Evolutionary conservation across 2,113 vertebrate genomes (phyloP), one percentile per base, ranked within the genome.

Genomic region (Phyllostomus hastatus): DNA sequence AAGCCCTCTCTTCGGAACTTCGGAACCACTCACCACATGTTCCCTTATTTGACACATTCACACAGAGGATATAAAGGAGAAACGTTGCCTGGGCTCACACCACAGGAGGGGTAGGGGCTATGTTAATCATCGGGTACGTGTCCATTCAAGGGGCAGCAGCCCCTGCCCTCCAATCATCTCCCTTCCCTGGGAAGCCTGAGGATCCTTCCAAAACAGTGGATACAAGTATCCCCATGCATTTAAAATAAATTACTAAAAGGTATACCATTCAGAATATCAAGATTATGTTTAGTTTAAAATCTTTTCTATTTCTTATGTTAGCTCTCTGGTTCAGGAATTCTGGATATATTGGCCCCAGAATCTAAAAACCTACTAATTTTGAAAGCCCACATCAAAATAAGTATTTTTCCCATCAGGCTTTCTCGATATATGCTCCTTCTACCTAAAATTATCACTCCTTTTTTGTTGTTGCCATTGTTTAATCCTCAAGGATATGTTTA

Each of bases 1-100:
- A 35, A 1, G 38, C 24, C 17, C n/a, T 24, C 22, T 54, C 86
- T 35, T n/a, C 12, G 35, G 67, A 22, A 41, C 73, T 61, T 61
- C 64, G 1, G 31, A 1, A 4, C 20, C 75, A 35, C 41, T 35
- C 0, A 0, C 52, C 1, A 4, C 2, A 2, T 1, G 28, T 64
- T 17, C 20, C 28, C 41, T 28, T 16, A 41, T 0, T 20, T 43
- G 48, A 61, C 35, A 59, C 57, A 28, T 61, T 11, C 35, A 19
- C 26, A 11, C 38, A 33, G 7, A 57, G 5, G 38, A 35, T 19
- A 1, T 20, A 48, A 61, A 89, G 50, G 7, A 41, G 72, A 20
- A 20, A n/a, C 8, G 12, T 4, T 10, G 22, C 33, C 35, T 17
- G 8, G 19, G 10, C 41, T 66, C 52, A 67, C 52, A 46, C 28